Percentiles rank a stretch among this genome's conserved stretches.
These are phyloP conservation scores for Zeugodacus cucurbitae DNA, from an alignment of 1,140 invertebrate genomes.

Conservation along the genomic window DNA sequence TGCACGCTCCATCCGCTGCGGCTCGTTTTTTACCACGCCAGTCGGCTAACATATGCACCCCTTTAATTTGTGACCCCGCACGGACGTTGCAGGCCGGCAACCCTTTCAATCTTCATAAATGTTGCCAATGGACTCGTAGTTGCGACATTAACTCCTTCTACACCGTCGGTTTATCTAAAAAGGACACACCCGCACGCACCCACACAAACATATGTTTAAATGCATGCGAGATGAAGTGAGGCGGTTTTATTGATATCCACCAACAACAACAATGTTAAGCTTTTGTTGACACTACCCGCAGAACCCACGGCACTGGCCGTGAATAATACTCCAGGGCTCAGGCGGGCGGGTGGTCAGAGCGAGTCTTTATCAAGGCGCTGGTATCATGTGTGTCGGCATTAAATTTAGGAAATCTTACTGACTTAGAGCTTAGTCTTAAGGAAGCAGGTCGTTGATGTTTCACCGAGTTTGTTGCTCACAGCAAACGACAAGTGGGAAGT, in stretches of 20 bases:
- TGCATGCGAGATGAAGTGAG: background rate
- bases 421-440: background rate
- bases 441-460: slow-evolving; percentile 7
- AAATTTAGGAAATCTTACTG: background rate
- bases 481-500: slow-evolving; percentile 46
- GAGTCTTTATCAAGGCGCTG: background rate
- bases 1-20: slow-evolving; percentile 23
- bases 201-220: background rate
- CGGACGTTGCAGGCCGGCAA: slow-evolving; percentile 47
- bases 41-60: slow-evolving; percentile 34
- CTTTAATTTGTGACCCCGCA: background rate
- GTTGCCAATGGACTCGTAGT: slow-evolving; percentile 51
- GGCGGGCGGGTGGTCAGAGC: background rate
- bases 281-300: slow-evolving; percentile 34
- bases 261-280: slow-evolving; percentile 32
- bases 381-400: slow-evolving; percentile 25
- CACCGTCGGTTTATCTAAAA: background rate
- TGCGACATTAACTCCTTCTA: slow-evolving; percentile 34
- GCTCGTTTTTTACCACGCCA: slow-evolving; percentile 22
- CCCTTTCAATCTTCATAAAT: slow-evolving; percentile 66
- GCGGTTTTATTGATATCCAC: background rate
- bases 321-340: background rate
- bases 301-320: background rate
- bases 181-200: background rate
- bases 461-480: background rate